Percentiles rank a stretch among this genome's conserved stretches.
phyloP scores from a whole-genome alignment of 2,888 invertebrate species.

The Leucozona laternaria region DNA sequence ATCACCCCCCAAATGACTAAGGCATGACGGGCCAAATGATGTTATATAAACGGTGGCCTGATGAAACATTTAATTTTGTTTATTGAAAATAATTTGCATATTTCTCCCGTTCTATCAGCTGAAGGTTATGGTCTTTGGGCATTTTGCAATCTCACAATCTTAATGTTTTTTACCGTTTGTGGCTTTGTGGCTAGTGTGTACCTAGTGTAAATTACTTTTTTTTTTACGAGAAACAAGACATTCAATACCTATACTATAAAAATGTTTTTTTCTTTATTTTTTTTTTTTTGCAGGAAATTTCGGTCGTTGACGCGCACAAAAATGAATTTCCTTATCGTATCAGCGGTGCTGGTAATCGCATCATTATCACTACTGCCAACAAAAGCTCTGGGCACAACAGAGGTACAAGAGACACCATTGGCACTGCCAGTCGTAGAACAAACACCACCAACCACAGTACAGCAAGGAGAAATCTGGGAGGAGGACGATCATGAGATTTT shows the following conservation, averaged over 20 bases:
- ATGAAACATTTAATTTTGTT: neutral
- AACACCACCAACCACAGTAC: constrained; percentile 82
- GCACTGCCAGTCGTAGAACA: constrained; percentile 83
- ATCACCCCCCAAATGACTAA: neutral
- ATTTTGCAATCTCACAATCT: neutral
- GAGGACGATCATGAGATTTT: constrained; percentile 92
- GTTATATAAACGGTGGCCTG: neutral
- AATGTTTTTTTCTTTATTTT: neutral
- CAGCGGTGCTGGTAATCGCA: constrained; percentile 79
- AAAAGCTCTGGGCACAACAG: constrained; percentile 82
- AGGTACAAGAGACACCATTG: constrained; percentile 83
- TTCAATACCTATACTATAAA: neutral
- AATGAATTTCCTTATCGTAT: constrained; percentile 72
- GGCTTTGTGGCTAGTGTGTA: neutral
- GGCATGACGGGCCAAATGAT: neutral
- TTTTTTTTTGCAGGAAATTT: constrained; percentile 50
- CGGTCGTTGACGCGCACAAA: constrained; percentile 44
- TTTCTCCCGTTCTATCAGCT: neutral
- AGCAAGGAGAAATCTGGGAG: constrained; percentile 89
- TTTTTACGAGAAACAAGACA: neutral
- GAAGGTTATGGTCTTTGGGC: neutral
- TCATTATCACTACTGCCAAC: constrained; percentile 80
- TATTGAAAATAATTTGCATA: constrained; percentile 26
- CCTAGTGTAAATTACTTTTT: neutral
- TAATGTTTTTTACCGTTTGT: neutral